Percentiles rank a stretch among this genome's conserved stretches.
Evolutionary conservation across 2,888 invertebrate species (phyloP).

Genomic region (Plusia festucae): DNA sequence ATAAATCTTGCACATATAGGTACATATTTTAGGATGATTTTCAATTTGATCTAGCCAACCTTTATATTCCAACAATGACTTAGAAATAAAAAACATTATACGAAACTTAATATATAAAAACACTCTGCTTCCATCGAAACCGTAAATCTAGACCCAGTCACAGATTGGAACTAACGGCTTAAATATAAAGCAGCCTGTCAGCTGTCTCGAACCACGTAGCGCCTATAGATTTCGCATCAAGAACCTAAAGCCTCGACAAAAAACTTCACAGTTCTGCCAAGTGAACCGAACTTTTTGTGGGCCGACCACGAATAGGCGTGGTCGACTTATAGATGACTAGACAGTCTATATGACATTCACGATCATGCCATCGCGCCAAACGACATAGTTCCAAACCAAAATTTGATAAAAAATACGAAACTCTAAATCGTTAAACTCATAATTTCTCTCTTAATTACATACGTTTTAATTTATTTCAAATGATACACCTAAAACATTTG

Average conservation of each 20-base stretch:
- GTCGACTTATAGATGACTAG: constrained; percentile 29
- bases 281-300: constrained; percentile 60
- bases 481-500: no score
- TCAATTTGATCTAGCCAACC: background rate
- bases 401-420: background rate
- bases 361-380: background rate
- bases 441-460: no score
- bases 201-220: constrained; percentile 31
- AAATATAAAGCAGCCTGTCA: constrained; percentile 15
- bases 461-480: no score
- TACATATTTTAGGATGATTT: no score
- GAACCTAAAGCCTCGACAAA: constrained; percentile 42
- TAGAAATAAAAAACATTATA: background rate
- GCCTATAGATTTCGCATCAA: constrained; percentile 44
- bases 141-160: constrained; percentile 11
- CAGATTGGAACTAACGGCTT: constrained; percentile 16
- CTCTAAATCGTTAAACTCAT: no score
- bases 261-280: constrained; percentile 41
- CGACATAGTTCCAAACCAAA: background rate
- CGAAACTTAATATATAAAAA: background rate
- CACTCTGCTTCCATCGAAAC: background rate
- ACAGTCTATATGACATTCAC: constrained; percentile 39
- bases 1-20: no score
- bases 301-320: constrained; percentile 69
- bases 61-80: background rate